Conservation (phyloP, 2,797 vertebrate species). For the Gymnothorax reevesii region DNA sequence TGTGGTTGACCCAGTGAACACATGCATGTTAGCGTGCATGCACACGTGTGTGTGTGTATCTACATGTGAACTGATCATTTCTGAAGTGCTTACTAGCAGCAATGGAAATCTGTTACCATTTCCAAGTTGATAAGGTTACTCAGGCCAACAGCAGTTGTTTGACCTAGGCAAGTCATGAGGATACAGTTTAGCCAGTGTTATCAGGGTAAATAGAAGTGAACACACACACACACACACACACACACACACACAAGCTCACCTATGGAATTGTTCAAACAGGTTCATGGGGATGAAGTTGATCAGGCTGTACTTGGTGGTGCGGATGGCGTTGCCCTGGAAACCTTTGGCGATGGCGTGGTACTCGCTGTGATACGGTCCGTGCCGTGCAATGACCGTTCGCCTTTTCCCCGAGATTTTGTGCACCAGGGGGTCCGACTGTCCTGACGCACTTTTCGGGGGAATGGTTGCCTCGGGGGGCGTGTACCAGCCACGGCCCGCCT, state of each 20-base stretch:
- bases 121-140: too few relatives aligned
- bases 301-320: slow-evolving; percentile 89
- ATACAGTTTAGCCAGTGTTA: not conserved
- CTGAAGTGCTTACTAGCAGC: not conserved
- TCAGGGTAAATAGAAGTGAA: not conserved
- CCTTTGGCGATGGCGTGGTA: slow-evolving; percentile 71
- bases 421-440: slow-evolving; percentile 37
- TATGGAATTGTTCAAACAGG: slow-evolving; percentile 95
- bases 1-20: too few relatives aligned
- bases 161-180: not conserved
- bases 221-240: not conserved
- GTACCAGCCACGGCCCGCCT: slow-evolving; percentile 61
- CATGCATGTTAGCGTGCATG: not conserved
- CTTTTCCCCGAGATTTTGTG: slow-evolving; percentile 64
- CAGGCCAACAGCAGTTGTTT: not conserved
- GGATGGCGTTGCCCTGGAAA: slow-evolving; percentile 84
- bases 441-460: slow-evolving; percentile 46
- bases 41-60: not conserved
- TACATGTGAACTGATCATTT: not conserved
- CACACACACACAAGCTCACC: slow-evolving; percentile 63
- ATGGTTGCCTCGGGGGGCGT: slow-evolving; percentile 44
- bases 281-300: slow-evolving; percentile 92
- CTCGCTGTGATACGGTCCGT: slow-evolving; percentile 75
- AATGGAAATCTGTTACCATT: not conserved
- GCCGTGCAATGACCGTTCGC: slow-evolving; percentile 76